Evolutionary conservation across 2,113 vertebrate genomes (phyloP).

Genomic region (Psephotus haematonotus): DNA sequence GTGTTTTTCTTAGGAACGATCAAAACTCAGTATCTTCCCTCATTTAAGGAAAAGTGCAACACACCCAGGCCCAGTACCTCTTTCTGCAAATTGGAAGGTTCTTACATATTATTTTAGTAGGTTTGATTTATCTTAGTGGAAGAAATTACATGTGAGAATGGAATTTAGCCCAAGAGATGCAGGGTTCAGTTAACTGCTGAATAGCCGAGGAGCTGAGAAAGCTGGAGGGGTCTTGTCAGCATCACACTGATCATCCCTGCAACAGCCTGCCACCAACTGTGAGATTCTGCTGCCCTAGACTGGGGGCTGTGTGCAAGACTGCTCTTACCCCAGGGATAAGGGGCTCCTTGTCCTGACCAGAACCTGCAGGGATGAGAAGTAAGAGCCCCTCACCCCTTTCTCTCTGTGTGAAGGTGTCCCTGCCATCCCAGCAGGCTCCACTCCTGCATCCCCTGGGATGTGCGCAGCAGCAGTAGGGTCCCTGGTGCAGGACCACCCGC

Average conservation of each 20-base stretch:
- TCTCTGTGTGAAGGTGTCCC: no score
- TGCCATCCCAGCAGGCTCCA: background rate
- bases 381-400: background rate
- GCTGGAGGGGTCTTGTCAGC: background rate
- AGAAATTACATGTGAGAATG: background rate
- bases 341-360: background rate
- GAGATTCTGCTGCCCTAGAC: background rate
- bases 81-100: background rate
- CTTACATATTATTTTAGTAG: background rate
- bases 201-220: background rate
- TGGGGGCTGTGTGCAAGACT: fast-evolving
- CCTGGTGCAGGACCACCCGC: background rate
- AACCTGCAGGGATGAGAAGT: background rate
- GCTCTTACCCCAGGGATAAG: fast-evolving
- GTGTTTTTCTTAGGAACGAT: background rate
- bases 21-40: fast-evolving
- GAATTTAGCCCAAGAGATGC: background rate
- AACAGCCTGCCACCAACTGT: fast-evolving
- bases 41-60: background rate
- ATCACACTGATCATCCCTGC: fast-evolving
- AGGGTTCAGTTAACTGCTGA: fast-evolving
- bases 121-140: background rate
- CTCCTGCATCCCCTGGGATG: fast-evolving
- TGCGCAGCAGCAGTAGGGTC: background rate
- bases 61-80: background rate